Conservation (phyloP, 1,140 invertebrate species). For the Musca vetustissima region DNA sequence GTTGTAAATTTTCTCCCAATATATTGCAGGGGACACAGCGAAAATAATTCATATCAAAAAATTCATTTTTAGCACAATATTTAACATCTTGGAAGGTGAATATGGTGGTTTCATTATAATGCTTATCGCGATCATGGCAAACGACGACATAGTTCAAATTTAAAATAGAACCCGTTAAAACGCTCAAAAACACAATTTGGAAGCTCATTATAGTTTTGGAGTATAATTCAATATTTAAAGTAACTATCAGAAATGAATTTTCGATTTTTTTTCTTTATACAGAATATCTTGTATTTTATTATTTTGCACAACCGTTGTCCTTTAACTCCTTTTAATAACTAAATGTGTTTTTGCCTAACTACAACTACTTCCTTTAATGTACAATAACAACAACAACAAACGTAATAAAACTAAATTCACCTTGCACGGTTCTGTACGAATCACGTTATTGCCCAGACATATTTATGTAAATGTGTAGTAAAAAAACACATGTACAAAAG, state of each 20-base stretch:
- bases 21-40: slow-evolving; percentile 41
- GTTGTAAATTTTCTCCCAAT: slow-evolving; percentile 39
- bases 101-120: slow-evolving; percentile 26
- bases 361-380: neutral
- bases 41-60: slow-evolving; percentile 50
- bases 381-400: neutral
- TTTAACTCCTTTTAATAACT: slow-evolving; percentile 15
- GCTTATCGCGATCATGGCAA: neutral
- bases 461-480: neutral
- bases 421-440: slow-evolving; percentile 10
- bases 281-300: neutral
- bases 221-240: neutral
- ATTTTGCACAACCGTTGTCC: neutral
- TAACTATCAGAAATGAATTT: neutral
- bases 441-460: slow-evolving; percentile 7
- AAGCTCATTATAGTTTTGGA: slow-evolving; percentile 20
- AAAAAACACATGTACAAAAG: too few relatives aligned
- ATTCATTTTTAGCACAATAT: slow-evolving; percentile 43
- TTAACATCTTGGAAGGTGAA: slow-evolving; percentile 38
- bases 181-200: slow-evolving; percentile 12
- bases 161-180: neutral
- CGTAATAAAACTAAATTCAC: slow-evolving; percentile 4
- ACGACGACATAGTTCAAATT: neutral
- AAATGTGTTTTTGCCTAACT: neutral
- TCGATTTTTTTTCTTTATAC: neutral